Conservation (phyloP, 2,888 invertebrate species). For the Conchocele bisecta region DNA sequence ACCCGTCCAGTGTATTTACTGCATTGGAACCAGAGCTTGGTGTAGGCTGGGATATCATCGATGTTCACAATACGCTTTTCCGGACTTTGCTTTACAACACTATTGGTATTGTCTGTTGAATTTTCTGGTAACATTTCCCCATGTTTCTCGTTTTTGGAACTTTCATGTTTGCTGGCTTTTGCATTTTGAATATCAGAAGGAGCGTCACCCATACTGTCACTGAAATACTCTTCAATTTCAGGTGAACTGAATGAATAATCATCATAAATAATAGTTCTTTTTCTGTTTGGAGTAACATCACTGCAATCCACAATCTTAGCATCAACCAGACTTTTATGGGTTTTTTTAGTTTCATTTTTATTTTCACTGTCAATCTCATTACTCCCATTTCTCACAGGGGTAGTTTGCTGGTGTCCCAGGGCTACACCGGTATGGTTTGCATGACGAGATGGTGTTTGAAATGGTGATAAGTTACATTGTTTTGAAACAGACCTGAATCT, state of each 20-base stretch:
- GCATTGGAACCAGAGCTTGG: conserved; percentile 68
- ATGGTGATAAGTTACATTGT: no score
- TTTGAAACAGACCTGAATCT: conserved; percentile 35
- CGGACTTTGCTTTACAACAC: background rate
- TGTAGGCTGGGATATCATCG: conserved; percentile 59
- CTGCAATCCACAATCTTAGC: background rate
- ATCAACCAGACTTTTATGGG: background rate
- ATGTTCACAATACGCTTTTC: conserved; percentile 58
- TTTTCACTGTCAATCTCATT: background rate
- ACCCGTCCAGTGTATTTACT: conserved; percentile 77
- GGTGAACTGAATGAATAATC: conserved; percentile 32
- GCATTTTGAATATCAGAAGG: no score
- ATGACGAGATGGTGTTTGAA: no score
- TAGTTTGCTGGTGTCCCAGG: background rate
- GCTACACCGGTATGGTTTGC: no score
- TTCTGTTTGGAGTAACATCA: no score
- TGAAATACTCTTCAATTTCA: conserved; percentile 16
- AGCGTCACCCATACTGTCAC: no score
- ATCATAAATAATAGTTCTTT: no score
- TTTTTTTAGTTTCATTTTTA: background rate
- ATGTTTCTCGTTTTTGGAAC: no score
- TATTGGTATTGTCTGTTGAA: background rate
- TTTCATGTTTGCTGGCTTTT: no score
- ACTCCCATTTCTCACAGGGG: background rate
- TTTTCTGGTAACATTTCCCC: background rate